Evolutionary conservation across 2,888 invertebrate genomes (phyloP), one percentile per base, ranked within the genome.

Genomic region (Drosophila seclusa): DNA sequence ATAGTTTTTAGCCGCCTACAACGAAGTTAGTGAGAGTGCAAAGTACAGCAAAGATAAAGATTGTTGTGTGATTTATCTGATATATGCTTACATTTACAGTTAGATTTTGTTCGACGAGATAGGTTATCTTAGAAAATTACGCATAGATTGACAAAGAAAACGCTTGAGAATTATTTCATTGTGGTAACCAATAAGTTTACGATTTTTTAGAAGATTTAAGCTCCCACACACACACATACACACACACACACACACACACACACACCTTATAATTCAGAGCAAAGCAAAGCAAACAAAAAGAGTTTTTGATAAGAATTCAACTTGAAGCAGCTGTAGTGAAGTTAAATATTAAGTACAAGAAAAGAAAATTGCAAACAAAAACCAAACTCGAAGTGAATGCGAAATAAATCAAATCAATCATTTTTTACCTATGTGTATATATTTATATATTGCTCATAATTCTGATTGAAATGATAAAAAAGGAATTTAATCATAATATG

Each of bases 1-100:
- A 78, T 82, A 82, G 82, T 75, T 77, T 75, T 75, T 89, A 84
- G 73, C 68, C 74, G 87, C 77, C 82, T 84, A 85, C 85, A 85
- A 87, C 85, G 89, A 89, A 80, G 77, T 78, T 70, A 73, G 72
- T 62, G 81, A 80, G 81, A 74, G 83, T 65, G 82, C 78, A 81
- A 83, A 79, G 70, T 73, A 76, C 87, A 72, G 81, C 67, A 73
- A 60, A 68, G 58, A 81, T 24, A 24, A 16, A 24, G 24, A 55
- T 82, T 85, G 87, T 82, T 89, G 85, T 85, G 85, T 85, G 85
- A 85, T 85, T 83, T 81, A 70, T 82, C 68, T 68, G 68, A 88
- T 76, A 72, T 76, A 80, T 83, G 88, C 83, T 85, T 88, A 80
- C 63, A 78, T 74, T 81, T 73, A 72, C 42, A 42, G 73, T 78